A percentile compares a stretch with the other conserved stretches of the same genome.
These are phyloP conservation scores for Trematomus bernacchii DNA, from an alignment of 2,797 vertebrate genomes.

Conservation along the genomic window DNA sequence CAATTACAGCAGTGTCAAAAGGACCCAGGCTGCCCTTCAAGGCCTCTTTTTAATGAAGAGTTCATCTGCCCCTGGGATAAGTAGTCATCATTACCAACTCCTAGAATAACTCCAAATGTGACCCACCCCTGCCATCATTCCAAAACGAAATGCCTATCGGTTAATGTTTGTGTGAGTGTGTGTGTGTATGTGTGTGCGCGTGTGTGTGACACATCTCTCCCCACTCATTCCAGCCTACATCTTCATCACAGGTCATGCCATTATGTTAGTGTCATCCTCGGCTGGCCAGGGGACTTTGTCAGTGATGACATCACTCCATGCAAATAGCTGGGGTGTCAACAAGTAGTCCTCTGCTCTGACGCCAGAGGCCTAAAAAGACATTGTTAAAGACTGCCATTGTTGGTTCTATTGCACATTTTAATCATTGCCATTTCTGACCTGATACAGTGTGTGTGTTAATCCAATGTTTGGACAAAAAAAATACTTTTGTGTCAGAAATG, in stretches of 20 bases:
- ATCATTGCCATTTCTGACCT: slow-evolving; percentile 61
- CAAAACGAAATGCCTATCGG: slow-evolving; percentile 57
- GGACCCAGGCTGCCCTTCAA: slow-evolving; percentile 12
- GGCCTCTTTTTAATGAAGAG: slow-evolving; percentile 26
- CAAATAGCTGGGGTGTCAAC: slow-evolving; percentile 55
- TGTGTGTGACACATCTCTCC: slow-evolving; percentile 45
- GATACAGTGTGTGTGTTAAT: slow-evolving; percentile 42
- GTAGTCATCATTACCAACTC: slow-evolving; percentile 36
- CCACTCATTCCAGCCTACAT: slow-evolving; percentile 69
- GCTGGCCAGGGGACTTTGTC: slow-evolving; percentile 56
- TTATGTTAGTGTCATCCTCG: slow-evolving; percentile 61
- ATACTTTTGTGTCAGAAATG: slow-evolving; percentile 30
- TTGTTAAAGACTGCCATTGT: slow-evolving; percentile 53
- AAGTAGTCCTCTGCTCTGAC: slow-evolving; percentile 37
- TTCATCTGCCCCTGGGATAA: slow-evolving; percentile 24
- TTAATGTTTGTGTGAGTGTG: slow-evolving; percentile 22
- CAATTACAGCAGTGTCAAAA: slow-evolving; percentile 29
- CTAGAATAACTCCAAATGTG: slow-evolving; percentile 65
- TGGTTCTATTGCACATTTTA: slow-evolving; percentile 66
- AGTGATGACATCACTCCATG: slow-evolving; percentile 59
- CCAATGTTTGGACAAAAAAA: slow-evolving; percentile 39
- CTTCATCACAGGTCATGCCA: slow-evolving; percentile 57
- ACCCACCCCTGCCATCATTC: slow-evolving; percentile 74
- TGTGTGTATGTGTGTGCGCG: neutral
- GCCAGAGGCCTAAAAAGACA: slow-evolving; percentile 44